Conservation (phyloP, 2,888 invertebrate genomes). For the Hyppa rectilinea region DNA sequence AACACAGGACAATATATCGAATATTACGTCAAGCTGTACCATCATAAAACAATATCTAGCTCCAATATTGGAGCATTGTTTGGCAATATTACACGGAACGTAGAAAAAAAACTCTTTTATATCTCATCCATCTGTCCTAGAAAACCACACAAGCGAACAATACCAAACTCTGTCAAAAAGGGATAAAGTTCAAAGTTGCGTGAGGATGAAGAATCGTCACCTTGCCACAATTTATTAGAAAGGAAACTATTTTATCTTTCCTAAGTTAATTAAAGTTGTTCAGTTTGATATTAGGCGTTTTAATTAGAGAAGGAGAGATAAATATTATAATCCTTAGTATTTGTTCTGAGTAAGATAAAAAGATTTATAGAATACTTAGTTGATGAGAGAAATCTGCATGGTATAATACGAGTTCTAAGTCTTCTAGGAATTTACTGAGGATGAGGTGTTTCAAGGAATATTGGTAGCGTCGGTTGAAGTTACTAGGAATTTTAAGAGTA, state of each 20-base stretch:
- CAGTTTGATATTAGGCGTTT: constrained; percentile 39
- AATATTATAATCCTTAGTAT: constrained; percentile 1
- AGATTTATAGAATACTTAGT: background rate
- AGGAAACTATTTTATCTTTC: constrained; percentile 45
- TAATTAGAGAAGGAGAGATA: constrained; percentile 19
- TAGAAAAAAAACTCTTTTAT: constrained; percentile 55
- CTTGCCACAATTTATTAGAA: constrained; percentile 48
- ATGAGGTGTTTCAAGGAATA: background rate
- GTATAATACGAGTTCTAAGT: background rate
- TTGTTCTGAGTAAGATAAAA: constrained; percentile 2
- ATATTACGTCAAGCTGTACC: constrained; percentile 48
- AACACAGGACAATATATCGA: constrained; percentile 43
- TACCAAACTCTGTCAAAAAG: constrained; percentile 10
- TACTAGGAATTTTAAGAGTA: background rate
- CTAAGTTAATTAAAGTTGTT: constrained; percentile 58
- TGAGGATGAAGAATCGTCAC: constrained; percentile 18
- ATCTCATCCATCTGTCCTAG: constrained; percentile 54
- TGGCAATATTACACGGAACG: constrained; percentile 55
- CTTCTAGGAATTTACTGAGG: no score
- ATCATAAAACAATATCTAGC: constrained; percentile 63
- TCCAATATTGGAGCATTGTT: constrained; percentile 68
- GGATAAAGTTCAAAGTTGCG: constrained; percentile 26
- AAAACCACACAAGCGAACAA: constrained; percentile 7
- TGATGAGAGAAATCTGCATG: background rate
- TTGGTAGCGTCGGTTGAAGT: no score